Conservation (phyloP, 1,140 invertebrate genomes). For the Drosophila azteca region DNA sequence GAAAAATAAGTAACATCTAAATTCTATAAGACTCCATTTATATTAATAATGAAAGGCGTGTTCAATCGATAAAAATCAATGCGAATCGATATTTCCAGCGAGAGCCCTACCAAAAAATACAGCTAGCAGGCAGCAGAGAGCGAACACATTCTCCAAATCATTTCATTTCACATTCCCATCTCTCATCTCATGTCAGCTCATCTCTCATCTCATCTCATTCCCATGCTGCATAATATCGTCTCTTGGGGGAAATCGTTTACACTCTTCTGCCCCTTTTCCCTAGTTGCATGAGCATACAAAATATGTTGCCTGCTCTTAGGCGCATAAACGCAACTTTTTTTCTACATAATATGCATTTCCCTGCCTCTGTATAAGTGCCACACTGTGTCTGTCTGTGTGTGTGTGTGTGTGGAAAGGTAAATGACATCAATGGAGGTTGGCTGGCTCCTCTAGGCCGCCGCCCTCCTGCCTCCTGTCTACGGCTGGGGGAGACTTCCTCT, state of each 20-base stretch:
- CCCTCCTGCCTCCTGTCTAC: constrained; percentile 1
- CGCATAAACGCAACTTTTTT: constrained; percentile 56
- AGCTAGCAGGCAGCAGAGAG: no score
- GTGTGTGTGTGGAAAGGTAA: constrained; percentile 68
- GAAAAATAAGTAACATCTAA: no score
- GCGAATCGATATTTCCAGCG: constrained; percentile 27
- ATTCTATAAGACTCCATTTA: no score
- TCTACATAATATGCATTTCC: constrained; percentile 44
- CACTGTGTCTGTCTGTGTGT: constrained; percentile 32
- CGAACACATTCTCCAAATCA: neutral
- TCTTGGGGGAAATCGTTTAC: neutral
- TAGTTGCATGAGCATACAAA: constrained; percentile 25
- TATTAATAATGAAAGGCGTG: no score
- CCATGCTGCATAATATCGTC: neutral
- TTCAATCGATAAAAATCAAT: constrained; percentile 11
- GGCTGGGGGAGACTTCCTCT: neutral
- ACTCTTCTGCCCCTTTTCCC: no score
- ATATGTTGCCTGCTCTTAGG: constrained; percentile 50
- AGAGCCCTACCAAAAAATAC: constrained; percentile 1
- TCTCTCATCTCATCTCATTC: no score
- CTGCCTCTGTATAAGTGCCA: constrained; percentile 22
- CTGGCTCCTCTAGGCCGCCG: constrained; percentile 46
- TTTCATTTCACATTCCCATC: no score
- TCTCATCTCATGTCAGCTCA: no score
- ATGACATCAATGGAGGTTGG: constrained; percentile 81